Evolutionary conservation across 2,888 invertebrate species (phyloP).

Genomic region (Tetrapedia diversipes): DNA sequence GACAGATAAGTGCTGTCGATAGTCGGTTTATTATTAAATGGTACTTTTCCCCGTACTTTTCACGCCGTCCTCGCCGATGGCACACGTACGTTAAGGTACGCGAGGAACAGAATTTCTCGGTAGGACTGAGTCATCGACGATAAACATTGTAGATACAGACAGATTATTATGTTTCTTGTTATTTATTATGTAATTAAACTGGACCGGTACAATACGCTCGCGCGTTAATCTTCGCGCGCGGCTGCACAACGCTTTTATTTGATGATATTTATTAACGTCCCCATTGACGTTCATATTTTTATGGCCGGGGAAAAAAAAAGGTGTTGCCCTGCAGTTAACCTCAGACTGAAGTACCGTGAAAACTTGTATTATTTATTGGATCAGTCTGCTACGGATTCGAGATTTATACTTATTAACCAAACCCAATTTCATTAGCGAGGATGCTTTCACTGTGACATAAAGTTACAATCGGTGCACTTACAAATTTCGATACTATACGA

Average conservation of each 20-base stretch:
- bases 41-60: not conserved
- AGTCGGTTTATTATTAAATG: conserved; percentile 32
- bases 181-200: conserved; percentile 23
- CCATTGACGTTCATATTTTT: not conserved
- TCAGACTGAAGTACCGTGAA: not conserved
- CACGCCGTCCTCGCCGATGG: not conserved
- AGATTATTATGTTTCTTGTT: conserved; percentile 21
- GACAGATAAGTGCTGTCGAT: conserved; percentile 22
- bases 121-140: conserved; percentile 30
- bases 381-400: no score
- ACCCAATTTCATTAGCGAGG: no score
- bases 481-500: no score
- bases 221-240: not conserved
- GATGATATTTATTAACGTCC: not conserved
- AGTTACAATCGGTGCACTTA: no score
- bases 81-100: not conserved
- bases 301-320: not conserved
- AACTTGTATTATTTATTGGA: no score
- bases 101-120: conserved; percentile 11
- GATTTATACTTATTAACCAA: no score
- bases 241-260: not conserved
- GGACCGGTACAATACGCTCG: no score
- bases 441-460: no score
- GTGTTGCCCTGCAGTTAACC: not conserved
- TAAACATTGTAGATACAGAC: conserved; percentile 3